Evolutionary conservation across 2,113 vertebrate species (phyloP).

Genomic region (Leptosomus discolor): DNA sequence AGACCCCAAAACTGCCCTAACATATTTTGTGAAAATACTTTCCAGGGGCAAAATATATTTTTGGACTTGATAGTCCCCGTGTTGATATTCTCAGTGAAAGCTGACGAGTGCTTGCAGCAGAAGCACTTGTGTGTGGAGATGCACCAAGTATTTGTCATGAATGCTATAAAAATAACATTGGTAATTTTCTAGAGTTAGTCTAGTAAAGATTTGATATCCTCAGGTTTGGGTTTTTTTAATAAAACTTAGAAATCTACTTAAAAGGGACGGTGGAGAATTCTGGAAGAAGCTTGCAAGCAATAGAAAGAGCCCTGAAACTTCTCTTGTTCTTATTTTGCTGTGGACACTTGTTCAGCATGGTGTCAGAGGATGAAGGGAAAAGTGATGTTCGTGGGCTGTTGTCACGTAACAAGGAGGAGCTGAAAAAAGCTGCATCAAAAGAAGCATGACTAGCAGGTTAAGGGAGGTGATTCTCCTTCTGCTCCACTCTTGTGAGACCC

Average conservation of each 20-base stretch:
- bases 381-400: neutral
- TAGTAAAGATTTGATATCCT: neutral
- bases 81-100: neutral
- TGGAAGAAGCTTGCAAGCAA: neutral
- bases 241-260: neutral
- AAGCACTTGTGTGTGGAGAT: neutral
- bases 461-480: neutral
- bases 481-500: neutral
- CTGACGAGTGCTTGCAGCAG: neutral
- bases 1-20: neutral
- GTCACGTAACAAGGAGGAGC: neutral
- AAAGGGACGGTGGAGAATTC: neutral
- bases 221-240: neutral
- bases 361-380: neutral
- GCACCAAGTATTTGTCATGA: neutral
- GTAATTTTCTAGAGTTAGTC: neutral
- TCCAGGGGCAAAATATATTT: neutral
- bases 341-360: neutral
- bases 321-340: neutral
- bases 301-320: neutral
- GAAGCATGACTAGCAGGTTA: neutral
- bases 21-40: neutral
- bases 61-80: neutral
- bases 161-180: neutral
- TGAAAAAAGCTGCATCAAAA: neutral